Base-by-base conservation (phyloP, 2,888 invertebrate genomes). In the Scaptomyza reducta region DNA sequence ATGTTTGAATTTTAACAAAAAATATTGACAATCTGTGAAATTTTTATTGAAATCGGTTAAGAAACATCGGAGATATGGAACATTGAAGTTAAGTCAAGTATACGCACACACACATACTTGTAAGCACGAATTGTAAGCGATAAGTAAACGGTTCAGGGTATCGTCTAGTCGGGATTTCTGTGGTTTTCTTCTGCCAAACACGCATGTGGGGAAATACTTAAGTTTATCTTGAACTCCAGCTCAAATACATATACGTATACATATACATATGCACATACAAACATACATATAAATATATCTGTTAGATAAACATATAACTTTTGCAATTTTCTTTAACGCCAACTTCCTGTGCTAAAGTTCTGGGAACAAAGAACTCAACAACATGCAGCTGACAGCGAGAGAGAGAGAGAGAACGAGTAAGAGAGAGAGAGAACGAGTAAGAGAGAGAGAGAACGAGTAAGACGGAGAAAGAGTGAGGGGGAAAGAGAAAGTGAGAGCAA, bases 181-280 rank as follows among this genome's bases (percentile, higher is more conserved):
- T 68, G 60, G 73, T 53, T 38, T 14, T 35, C 14, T n/a, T 6
- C 35, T 33, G 31, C 51, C 42, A 49, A 74, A 74, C 71, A 71
- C 68, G 68, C 54, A 74, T 53, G 31, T 38, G 67, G 51, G 46
- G 22, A 57, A 58, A 58, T 47, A 29, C 51, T 54, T 33, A 35
- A 31, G 35, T 54, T 57, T 70, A 75, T 70, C 72, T 42, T 0
- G 1, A 9, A 54, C 64, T 44, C 54, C 57, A 27, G 27, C 7
- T 7, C 1, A 27, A 25, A 25, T 25, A 25, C 5, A 25, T 25
- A 25, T 25, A 25, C 25, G n/a, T 27, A 27, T 6, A 9, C 27
- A 64, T 59, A 56, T 40, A 44, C 25, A 29, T 46, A 40, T 38
- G 3, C 16, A 22, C 33, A 35, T 13, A 33, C 33, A 35, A 1